These are phyloP conservation scores for Amphiura filiformis DNA, from an alignment of 35 echinoderm and acorn worm genomes.

Conservation along the genomic window DNA sequence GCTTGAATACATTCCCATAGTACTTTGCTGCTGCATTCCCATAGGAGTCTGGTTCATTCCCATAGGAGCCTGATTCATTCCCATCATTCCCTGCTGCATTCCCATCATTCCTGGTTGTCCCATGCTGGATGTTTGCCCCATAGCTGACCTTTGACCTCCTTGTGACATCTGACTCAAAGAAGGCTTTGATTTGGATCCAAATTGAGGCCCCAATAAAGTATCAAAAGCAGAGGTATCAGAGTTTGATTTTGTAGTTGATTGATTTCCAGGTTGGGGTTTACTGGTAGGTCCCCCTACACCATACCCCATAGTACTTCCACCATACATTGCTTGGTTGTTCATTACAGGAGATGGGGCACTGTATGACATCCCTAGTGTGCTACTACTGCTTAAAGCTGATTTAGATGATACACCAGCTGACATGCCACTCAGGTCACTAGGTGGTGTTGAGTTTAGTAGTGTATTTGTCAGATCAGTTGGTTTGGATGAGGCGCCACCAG, in stretches of 20 bases:
- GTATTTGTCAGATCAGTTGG: conserved; percentile 64
- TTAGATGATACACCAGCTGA: neutral
- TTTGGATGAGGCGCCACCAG: conserved; percentile 9
- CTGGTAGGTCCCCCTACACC: neutral
- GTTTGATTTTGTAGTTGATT: conserved; percentile 49
- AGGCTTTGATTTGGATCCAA: conserved; percentile 49
- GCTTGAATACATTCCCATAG: conserved; percentile 13
- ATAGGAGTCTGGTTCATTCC: neutral
- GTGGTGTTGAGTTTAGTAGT: conserved; percentile 48
- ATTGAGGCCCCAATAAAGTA: conserved; percentile 58
- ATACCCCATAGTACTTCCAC: conserved; percentile 3
- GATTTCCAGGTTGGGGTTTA: neutral
- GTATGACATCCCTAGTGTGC: neutral
- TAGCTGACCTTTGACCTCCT: neutral
- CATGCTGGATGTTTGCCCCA: conserved; percentile 45
- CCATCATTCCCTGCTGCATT: conserved; percentile 39
- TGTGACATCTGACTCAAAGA: conserved; percentile 74
- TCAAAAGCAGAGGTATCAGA: conserved; percentile 88
- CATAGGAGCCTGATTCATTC: neutral
- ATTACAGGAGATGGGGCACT: neutral
- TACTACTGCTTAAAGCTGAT: neutral
- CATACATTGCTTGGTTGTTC: neutral
- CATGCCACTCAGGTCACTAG: conserved; percentile 19
- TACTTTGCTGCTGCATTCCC: neutral
- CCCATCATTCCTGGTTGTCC: conserved; percentile 42